phyloP scores from a whole-genome alignment of 2,888 invertebrate species.

The Lochmaea crataegi region DNA sequence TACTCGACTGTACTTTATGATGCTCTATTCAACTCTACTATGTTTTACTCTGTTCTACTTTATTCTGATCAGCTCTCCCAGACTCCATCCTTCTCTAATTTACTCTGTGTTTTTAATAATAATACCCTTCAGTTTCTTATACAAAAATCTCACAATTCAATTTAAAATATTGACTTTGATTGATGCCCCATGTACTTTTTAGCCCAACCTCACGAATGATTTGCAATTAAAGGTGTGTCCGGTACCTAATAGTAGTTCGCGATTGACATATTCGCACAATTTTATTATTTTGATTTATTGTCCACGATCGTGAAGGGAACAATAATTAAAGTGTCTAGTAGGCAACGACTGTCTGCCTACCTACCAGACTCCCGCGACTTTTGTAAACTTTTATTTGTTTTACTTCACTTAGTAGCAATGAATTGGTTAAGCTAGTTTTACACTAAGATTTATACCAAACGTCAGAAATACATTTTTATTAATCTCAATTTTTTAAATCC shows the following conservation, averaged over 20 bases:
- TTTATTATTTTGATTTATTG: constrained; percentile 43
- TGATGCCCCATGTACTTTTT: not conserved
- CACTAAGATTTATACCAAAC: not conserved
- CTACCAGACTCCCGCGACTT: constrained; percentile 33
- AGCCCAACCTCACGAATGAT: constrained; percentile 19
- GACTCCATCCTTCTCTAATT: too few relatives aligned
- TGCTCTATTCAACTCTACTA: too few relatives aligned
- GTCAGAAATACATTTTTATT: too few relatives aligned
- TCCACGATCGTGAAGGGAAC: constrained; percentile 40
- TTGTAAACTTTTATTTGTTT: constrained; percentile 24
- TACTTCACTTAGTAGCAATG: constrained; percentile 19
- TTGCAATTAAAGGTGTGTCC: constrained; percentile 29
- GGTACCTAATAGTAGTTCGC: not conserved
- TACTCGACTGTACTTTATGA: too few relatives aligned
- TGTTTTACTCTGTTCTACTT: too few relatives aligned
- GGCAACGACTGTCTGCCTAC: constrained; percentile 21
- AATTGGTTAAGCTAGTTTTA: constrained; percentile 14
- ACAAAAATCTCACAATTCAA: not conserved
- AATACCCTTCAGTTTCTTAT: not conserved
- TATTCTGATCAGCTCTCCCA: too few relatives aligned
- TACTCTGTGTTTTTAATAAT: not conserved
- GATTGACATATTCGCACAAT: constrained; percentile 29
- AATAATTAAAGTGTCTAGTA: constrained; percentile 32
- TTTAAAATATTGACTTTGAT: constrained; percentile 5
- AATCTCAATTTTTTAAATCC: too few relatives aligned